Evolutionary conservation across 1,140 invertebrate species (phyloP), one percentile per base, ranked within the genome.

Genomic region (Pantala flavescens): DNA sequence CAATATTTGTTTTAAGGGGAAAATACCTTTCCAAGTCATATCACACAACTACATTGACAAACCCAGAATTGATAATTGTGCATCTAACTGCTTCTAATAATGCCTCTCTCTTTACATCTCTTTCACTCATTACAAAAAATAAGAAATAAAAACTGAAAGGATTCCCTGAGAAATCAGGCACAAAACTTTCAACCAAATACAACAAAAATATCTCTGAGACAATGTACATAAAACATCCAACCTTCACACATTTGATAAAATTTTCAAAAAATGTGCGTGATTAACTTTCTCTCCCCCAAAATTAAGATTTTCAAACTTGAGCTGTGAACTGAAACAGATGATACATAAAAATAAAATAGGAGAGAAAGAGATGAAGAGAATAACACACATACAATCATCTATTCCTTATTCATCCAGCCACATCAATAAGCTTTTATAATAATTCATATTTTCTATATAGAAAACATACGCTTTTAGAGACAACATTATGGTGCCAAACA

Each of bases 11-110:
- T 63, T 63, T 21, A 63, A 63, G 49, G 14, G 28, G 49, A 63
- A 63, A 63, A 63, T 21, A 63, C 16, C 49, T 63, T 21, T 63
- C n/a, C n/a, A 63, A 63, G n/a, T 63, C 12, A 63, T 19, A 63
- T 63, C n/a, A 36, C 49, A 63, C n/a, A 21, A 19, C 49, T 63
- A 63, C 49, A 19, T 21, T 63, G 49, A 63, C 49, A 63, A 19
- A 63, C 49, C 49, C 49, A 63, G 49, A 63, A 63, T 63, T 63
- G 49, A 63, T 63, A 63, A 63, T 63, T 63, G 49, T 21, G n/a
- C n/a, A 21, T 21, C 49, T 63, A 63, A 19, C n/a, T 63, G 49
- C 49, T 14, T 63, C 49, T 21, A 63, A 63, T 16, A 16, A 63
- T 63, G 16, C 49, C 49, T 63, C 49, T 63, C 49, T 63, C 49